Conservation (phyloP, 2,888 invertebrate genomes). For the Furcula furcula region DNA sequence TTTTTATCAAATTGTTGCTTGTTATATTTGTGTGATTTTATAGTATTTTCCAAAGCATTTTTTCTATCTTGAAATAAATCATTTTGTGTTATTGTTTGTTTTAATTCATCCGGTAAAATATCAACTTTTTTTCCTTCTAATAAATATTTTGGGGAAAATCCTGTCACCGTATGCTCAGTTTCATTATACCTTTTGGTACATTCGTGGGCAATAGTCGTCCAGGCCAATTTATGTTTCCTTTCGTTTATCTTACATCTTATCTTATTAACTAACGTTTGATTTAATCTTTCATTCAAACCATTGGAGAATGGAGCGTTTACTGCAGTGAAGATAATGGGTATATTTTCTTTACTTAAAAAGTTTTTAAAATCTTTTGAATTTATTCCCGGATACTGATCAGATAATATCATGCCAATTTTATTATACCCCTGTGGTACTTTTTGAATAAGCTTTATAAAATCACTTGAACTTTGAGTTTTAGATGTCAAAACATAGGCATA, state of each 20-base stretch:
- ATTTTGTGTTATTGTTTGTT: conserved; percentile 7
- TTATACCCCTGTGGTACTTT: conserved; percentile 13
- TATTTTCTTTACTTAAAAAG: background rate
- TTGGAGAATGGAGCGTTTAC: conserved; percentile 28
- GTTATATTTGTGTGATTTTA: conserved; percentile 30
- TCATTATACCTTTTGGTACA: conserved; percentile 35
- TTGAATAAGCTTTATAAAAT: conserved; percentile 24
- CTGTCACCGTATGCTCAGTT: conserved; percentile 34
- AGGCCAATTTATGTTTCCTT: conserved; percentile 22
- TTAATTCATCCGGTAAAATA: conserved; percentile 27
- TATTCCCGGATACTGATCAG: conserved; percentile 25
- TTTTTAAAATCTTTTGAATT: conserved; percentile 7
- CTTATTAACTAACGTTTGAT: conserved; percentile 34
- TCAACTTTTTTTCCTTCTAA: conserved; percentile 27
- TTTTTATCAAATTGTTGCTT: conserved; percentile 19
- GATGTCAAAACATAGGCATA: conserved; percentile 27
- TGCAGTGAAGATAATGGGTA: conserved; percentile 25
- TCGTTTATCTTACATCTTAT: conserved; percentile 35
- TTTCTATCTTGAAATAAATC: conserved; percentile 19
- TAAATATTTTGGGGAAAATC: conserved; percentile 32
- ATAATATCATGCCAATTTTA: conserved; percentile 20
- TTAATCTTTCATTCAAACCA: conserved; percentile 28
- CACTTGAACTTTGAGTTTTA: conserved; percentile 21
- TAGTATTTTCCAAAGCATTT: conserved; percentile 27
- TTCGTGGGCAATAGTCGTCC: conserved; percentile 35